Conservation (phyloP, 2,113 vertebrate genomes). For the Rattus rattus region DNA sequence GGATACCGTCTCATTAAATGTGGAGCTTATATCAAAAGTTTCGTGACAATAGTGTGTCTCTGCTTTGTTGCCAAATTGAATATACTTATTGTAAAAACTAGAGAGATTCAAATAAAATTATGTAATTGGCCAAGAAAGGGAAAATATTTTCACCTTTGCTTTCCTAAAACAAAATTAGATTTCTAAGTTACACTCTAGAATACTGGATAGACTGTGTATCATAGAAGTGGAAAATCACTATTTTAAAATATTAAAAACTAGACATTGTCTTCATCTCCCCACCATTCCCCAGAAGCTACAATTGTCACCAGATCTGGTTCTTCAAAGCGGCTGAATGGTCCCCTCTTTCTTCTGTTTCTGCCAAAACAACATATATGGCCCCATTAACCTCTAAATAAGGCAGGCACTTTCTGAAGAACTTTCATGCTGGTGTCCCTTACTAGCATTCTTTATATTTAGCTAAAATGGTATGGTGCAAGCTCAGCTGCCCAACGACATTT, state of each 20-base stretch:
- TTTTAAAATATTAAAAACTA: constrained; percentile 9
- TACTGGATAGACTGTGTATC: not conserved
- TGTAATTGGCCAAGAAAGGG: not conserved
- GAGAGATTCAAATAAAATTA: not conserved
- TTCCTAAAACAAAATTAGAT: not conserved
- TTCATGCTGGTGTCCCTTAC: not conserved
- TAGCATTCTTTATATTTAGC: not conserved
- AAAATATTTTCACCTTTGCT: not conserved
- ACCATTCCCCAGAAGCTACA: not conserved
- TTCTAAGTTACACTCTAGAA: not conserved
- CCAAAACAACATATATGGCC: not conserved
- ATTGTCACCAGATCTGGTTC: not conserved
- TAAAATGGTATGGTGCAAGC: not conserved
- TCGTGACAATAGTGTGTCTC: not conserved
- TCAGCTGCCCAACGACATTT: no score
- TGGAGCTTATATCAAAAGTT: not conserved
- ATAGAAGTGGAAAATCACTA: not conserved
- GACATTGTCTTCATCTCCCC: not conserved
- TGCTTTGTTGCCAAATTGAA: constrained; percentile 49
- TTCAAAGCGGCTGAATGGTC: not conserved
- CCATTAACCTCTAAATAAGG: not conserved
- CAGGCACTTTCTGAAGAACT: not conserved
- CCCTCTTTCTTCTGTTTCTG: not conserved
- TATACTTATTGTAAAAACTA: constrained; percentile 14
- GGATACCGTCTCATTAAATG: constrained; percentile 52